Conservation (phyloP, 2,113 vertebrate genomes). For the Ovis aries region ARS-UI_Ramb_v3.0 NC_056080.1:30190001-30190500, state of each 20-base stretch:
- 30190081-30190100: not conserved
- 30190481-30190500: not conserved
- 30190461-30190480: not conserved
- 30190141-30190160: not conserved
- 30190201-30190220: not conserved
- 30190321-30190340: not conserved
- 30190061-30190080: not conserved
- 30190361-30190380: not conserved
- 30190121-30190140: not conserved
- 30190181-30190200: not conserved
- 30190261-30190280: not conserved
- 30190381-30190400: not conserved
- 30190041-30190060: not conserved
- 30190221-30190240: not conserved
- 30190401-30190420: not conserved
- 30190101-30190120: not conserved
- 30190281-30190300: not conserved
- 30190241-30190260: not conserved
- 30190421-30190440: not conserved
- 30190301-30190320: not conserved
- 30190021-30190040: not conserved
- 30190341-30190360: not conserved
- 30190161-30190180: not conserved
- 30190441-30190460: not conserved
- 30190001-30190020: not conserved